Base-by-base conservation (phyloP, 2,888 invertebrate species). In the Euproctis similis region DNA sequence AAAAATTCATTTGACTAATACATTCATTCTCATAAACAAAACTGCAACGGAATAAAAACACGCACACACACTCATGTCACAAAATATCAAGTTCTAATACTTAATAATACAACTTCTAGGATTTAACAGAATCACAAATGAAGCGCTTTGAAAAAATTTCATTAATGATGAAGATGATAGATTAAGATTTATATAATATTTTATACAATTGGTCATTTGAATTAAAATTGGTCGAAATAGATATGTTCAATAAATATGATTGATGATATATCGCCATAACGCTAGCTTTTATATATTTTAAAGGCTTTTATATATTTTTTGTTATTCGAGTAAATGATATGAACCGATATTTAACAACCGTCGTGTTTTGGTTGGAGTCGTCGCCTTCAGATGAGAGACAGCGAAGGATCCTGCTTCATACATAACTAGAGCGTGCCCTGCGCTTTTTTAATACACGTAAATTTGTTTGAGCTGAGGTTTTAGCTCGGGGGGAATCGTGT, bases 381-480 rank as follows among this genome's bases (percentile, higher is more conserved):
- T 61, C 47, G 53, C 58, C 53, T 46, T 41, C 37, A 45, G 46
- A 46, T 49, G 63, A n/a, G 66, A 65, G 65, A 63, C 54, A 54
- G 50, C 62, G 68, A 77, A 75, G 71, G 58, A 54, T 71, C 72
- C 75, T 69, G 77, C 76, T 78, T 75, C 76, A 60, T 57, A 64
- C 70, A 65, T 63, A 47, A 43, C 55, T 56, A 58, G 46, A 46
- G 43, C 39, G 34, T 51, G 46, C 46, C 41, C 53, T 86, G 24
- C 25, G 21, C 23, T 23, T 19, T 34, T 20, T 34, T 87, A 94
- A 84, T 94, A 94, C 70, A 94, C 94, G 78, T 94, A 94, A 66
- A 94, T 94, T 70, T 93, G 91, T 84, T 94, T 94, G 53, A 94
- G 88, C 85, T 94, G 94, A 53, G 93, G 93, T 74, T 92, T 92